Percentiles rank a stretch among this genome's conserved stretches.
These are phyloP conservation scores for Drosophila sordidula DNA, from an alignment of 2,888 invertebrate species.

Conservation along the genomic window DNA sequence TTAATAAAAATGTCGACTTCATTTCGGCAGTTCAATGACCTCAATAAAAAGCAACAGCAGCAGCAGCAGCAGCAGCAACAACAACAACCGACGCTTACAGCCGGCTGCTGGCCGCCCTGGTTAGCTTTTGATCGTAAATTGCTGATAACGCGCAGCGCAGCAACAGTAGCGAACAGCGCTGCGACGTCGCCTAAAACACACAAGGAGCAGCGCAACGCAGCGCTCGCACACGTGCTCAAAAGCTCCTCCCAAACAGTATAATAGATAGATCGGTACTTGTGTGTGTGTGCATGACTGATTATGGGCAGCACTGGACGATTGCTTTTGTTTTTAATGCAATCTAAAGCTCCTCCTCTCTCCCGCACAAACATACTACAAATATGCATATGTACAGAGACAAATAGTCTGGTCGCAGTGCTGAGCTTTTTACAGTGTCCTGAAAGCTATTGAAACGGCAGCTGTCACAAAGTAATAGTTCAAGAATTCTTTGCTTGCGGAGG, in stretches of 20 bases:
- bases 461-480: constrained; percentile 4
- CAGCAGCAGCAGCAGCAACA: constrained; percentile 26
- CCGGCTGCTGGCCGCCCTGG: constrained; percentile 22
- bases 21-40: constrained; percentile 72
- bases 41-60: constrained; percentile 51
- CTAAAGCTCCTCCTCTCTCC: constrained; percentile 7
- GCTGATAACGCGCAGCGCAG: constrained; percentile 62
- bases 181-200: constrained; percentile 15
- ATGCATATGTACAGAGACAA: no score
- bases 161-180: constrained; percentile 21
- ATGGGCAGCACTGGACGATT: constrained; percentile 6
- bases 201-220: background rate
- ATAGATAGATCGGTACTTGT: constrained; percentile 18
- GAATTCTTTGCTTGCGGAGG: background rate
- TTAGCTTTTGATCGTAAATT: constrained; percentile 60
- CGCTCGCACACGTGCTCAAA: constrained; percentile 18
- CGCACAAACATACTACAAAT: background rate
- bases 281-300: background rate
- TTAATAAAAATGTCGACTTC: constrained; percentile 57
- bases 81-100: constrained; percentile 39
- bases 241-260: constrained; percentile 19
- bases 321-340: constrained; percentile 14
- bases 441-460: constrained; percentile 24
- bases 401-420: background rate
- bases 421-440: constrained; percentile 20